phyloP scores from a whole-genome alignment of 2,888 invertebrate genomes.

The Acronicta leporina region DNA sequence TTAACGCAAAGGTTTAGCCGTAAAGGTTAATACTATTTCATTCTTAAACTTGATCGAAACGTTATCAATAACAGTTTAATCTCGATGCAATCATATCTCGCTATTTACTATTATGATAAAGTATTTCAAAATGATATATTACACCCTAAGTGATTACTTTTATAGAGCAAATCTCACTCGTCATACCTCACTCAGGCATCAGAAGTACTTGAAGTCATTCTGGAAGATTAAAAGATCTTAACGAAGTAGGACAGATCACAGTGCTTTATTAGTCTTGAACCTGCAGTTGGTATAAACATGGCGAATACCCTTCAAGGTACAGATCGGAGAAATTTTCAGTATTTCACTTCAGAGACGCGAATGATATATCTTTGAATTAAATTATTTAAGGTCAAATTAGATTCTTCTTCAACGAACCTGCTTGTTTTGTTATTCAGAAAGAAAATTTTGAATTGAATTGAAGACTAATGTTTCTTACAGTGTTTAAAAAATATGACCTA shows the following conservation, averaged over 20 bases:
- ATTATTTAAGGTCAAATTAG: too few species aligned
- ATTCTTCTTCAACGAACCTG: too few species aligned
- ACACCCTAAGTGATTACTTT: background rate
- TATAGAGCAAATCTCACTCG: constrained; percentile 2
- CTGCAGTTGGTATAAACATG: background rate
- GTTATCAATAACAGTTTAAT: constrained; percentile 14
- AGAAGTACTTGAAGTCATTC: too few species aligned
- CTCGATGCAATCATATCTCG: background rate
- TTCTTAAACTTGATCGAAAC: constrained; percentile 16
- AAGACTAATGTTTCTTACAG: too few species aligned
- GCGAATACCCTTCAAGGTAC: background rate
- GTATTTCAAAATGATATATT: constrained; percentile 10
- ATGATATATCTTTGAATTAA: too few species aligned
- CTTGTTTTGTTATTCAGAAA: too few species aligned
- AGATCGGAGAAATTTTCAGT: too few species aligned
- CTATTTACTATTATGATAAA: background rate
- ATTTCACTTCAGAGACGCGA: background rate
- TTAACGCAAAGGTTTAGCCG: constrained; percentile 14
- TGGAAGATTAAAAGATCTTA: too few species aligned
- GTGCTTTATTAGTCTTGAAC: background rate
- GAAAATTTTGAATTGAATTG: too few species aligned
- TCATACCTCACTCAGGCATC: background rate
- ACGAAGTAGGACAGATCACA: too few species aligned
- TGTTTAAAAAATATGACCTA: too few species aligned
- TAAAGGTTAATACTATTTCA: constrained; percentile 19